These are phyloP conservation scores for Drosophila orena DNA, from an alignment of 1,140 invertebrate species.

Conservation along the genomic window DNA sequence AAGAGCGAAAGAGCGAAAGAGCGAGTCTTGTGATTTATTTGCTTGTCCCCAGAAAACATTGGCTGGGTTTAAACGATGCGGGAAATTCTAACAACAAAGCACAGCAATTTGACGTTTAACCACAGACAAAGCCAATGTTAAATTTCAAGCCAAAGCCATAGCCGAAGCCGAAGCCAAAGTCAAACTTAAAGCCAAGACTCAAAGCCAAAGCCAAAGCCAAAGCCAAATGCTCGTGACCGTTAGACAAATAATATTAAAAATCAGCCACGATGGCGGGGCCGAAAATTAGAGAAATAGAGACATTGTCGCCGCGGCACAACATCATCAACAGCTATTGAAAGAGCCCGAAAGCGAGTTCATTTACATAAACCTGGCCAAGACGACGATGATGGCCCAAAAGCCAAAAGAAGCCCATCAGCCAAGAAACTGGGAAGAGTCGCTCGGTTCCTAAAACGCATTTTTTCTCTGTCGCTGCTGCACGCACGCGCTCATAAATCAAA, in stretches of 20 bases:
- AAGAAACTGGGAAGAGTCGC: conserved; percentile 20
- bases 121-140: conserved; percentile 43
- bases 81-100: conserved; percentile 75
- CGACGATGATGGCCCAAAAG: conserved; percentile 46
- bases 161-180: conserved; percentile 26
- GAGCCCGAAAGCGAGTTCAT: conserved; percentile 43
- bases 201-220: conserved; percentile 33
- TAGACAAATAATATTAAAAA: conserved; percentile 82
- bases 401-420: conserved; percentile 46
- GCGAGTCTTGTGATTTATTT: conserved; percentile 70
- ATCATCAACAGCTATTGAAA: conserved; percentile 81
- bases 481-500: conserved; percentile 80
- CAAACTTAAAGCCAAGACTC: neutral
- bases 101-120: conserved; percentile 55
- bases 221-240: conserved; percentile 76
- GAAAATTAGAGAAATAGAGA: conserved; percentile 77
- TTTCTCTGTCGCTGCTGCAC: conserved; percentile 72
- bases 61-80: conserved; percentile 77
- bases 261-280: conserved; percentile 57
- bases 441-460: conserved; percentile 72
- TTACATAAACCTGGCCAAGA: conserved; percentile 37
- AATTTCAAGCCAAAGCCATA: conserved; percentile 13
- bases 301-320: conserved; percentile 77
- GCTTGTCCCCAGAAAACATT: conserved; percentile 76
- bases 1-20: conserved; percentile 14